Base-by-base conservation (phyloP, 2,113 vertebrate genomes). In the Glareola pratincola region DNA sequence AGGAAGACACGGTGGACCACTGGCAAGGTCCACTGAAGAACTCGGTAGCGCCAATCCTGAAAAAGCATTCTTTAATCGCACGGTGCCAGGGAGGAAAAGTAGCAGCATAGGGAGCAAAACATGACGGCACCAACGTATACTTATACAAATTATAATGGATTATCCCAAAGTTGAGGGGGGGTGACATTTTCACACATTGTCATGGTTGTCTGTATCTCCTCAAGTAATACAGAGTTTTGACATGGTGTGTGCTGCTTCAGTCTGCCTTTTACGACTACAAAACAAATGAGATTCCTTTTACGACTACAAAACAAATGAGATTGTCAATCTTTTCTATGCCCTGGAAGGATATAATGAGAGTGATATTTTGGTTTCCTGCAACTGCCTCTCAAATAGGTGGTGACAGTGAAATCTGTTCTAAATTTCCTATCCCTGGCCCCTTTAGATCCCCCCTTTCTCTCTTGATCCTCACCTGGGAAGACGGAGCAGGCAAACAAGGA, bases 161-260 rank as follows among this genome's bases (percentile, higher is more conserved):
- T 60, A 87, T 87, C 66, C 60, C 56, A 37, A 94, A 93, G 91
- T 39, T 78, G 48, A 23, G 18, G 39, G 34, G 16, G 34, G 43
- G 37, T 77, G 81, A 73, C 39, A 85, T 80, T 96, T 96, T 96
- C 93, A 94, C 87, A 92, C 93, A 12, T 94, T 96, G 92, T 95
- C 85, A 94, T 15, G 34, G 74, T 72, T 95, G 93, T 88, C 94
- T 96, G 4, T 71, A 57, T 93, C 92, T 95, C 36, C 78, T 96
- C 77, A 68, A 74, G 53, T 47, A 72, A 67, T 36, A 75, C n/a
- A 26, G 85, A 90, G 87, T 92, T 96, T 85, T 95, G 92, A 93
- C 81, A 78, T 47, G 66, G 36, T 48, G 47, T 43, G 74, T 59
- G 82, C 84, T 36, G 88, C 94, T 53, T 54, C 86, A 89, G 85